phyloP scores from a whole-genome alignment of 2,113 vertebrate species.

The Thomomys bottae region DNA sequence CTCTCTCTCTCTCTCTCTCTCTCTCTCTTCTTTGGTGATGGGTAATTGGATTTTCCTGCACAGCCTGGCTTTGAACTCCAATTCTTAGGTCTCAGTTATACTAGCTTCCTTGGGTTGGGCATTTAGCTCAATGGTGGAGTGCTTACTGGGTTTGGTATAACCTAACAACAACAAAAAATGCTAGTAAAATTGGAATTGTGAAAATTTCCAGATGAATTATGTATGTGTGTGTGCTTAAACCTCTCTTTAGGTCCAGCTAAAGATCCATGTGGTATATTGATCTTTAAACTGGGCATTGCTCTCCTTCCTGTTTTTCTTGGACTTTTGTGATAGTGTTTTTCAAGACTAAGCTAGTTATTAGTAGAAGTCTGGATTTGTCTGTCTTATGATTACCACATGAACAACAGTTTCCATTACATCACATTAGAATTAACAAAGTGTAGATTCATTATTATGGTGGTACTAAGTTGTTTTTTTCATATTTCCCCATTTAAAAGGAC shows the following conservation, averaged over 20 bases:
- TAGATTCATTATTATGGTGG: not conserved
- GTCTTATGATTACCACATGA: not conserved
- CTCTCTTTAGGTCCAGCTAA: not conserved
- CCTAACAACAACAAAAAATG: not conserved
- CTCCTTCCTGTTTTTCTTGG: too few relatives aligned
- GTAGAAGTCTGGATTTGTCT: slow-evolving; percentile 15
- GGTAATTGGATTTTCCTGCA: too few relatives aligned
- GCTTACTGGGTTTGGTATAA: too few relatives aligned
- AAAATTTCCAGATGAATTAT: not conserved
- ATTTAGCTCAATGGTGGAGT: too few relatives aligned
- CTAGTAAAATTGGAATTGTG: slow-evolving; percentile 16
- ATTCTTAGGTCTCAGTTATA: too few relatives aligned
- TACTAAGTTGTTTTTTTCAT: not conserved
- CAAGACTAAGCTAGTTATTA: not conserved
- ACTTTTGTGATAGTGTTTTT: not conserved
- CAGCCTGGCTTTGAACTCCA: too few relatives aligned
- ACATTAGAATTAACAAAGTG: not conserved
- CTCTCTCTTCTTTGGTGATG: too few relatives aligned
- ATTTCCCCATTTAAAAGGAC: not conserved
- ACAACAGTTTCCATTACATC: not conserved
- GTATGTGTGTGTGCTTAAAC: not conserved
- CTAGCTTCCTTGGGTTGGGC: too few relatives aligned
- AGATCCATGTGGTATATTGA: slow-evolving; percentile 21
- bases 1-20: too few relatives aligned
- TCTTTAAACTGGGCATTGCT: not conserved